Evolutionary conservation across 2,888 invertebrate genomes (phyloP).

Genomic region (Portevinia maculata): DNA sequence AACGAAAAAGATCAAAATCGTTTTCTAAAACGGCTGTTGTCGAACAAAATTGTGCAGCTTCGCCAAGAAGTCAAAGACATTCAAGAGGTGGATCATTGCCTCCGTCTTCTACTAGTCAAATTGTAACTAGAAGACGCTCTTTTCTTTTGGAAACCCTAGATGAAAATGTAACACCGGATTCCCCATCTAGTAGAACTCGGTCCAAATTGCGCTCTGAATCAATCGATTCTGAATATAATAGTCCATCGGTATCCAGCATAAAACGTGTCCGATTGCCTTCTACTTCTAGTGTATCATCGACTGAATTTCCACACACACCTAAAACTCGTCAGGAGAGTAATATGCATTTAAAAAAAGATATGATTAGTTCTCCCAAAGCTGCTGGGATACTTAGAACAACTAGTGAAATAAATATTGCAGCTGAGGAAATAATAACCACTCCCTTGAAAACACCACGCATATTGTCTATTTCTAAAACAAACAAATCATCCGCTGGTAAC

Average conservation of each 20-base stretch:
- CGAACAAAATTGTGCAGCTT: slow-evolving; percentile 22
- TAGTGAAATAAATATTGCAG: slow-evolving; percentile 58
- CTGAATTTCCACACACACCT: slow-evolving; percentile 72
- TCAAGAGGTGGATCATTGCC: slow-evolving; percentile 75
- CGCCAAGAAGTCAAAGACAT: slow-evolving; percentile 60
- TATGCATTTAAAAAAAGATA: slow-evolving; percentile 46
- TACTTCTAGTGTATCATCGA: slow-evolving; percentile 71
- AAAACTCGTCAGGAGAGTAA: slow-evolving; percentile 73
- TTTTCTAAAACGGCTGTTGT: slow-evolving; percentile 17
- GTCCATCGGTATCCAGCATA: slow-evolving; percentile 46
- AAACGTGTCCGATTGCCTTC: slow-evolving; percentile 76
- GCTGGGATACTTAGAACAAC: slow-evolving; percentile 64
- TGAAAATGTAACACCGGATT: slow-evolving; percentile 75
- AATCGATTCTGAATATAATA: slow-evolving; percentile 74
- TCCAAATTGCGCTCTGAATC: slow-evolving; percentile 75
- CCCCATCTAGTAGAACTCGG: slow-evolving; percentile 76
- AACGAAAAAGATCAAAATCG: slow-evolving; percentile 44
- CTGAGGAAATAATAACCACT: slow-evolving; percentile 27
- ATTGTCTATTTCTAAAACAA: slow-evolving; percentile 48
- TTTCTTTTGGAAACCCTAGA: slow-evolving; percentile 76
- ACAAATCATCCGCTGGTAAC: slow-evolving; percentile 18
- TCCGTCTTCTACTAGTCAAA: slow-evolving; percentile 68
- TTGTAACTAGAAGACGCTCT: slow-evolving; percentile 75
- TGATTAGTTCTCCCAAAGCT: slow-evolving; percentile 55
- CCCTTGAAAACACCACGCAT: slow-evolving; percentile 59